phyloP scores from a whole-genome alignment of 2,888 invertebrate species.

The Epicampocera succincta region DNA sequence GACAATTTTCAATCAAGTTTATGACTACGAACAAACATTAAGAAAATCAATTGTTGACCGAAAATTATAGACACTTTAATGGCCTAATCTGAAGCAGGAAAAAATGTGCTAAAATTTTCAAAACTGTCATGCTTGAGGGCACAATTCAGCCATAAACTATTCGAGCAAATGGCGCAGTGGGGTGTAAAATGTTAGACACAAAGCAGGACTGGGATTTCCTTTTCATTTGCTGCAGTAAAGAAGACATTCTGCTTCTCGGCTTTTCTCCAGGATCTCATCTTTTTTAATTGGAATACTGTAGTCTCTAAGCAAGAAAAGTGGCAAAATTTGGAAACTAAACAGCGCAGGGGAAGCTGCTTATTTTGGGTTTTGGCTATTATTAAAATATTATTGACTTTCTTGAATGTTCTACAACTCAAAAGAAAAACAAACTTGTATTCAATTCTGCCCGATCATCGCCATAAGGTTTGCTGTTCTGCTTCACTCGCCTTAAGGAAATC shows the following conservation, averaged over 20 bases:
- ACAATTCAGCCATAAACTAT: slow-evolving; percentile 16
- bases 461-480: not conserved
- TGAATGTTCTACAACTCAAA: too few species aligned
- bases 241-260: too few species aligned
- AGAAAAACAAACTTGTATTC: too few species aligned
- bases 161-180: too few species aligned
- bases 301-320: too few species aligned
- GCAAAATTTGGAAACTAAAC: too few species aligned
- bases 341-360: too few species aligned
- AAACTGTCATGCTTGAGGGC: slow-evolving; percentile 27
- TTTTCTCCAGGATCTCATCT: too few species aligned
- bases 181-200: not conserved
- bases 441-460: not conserved
- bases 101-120: not conserved
- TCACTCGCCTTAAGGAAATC: not conserved
- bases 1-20: slow-evolving; percentile 37
- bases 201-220: not conserved
- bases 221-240: too few species aligned
- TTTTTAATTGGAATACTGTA: too few species aligned
- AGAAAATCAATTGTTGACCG: slow-evolving; percentile 37
- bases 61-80: slow-evolving; percentile 55
- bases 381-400: too few species aligned
- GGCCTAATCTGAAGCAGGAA: slow-evolving; percentile 11
- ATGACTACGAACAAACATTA: slow-evolving; percentile 4
- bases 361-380: too few species aligned